Evolutionary conservation across 2,888 invertebrate species (phyloP), one percentile per base, ranked within the genome.

Genomic region (Callyntrura guangdongensis): DNA sequence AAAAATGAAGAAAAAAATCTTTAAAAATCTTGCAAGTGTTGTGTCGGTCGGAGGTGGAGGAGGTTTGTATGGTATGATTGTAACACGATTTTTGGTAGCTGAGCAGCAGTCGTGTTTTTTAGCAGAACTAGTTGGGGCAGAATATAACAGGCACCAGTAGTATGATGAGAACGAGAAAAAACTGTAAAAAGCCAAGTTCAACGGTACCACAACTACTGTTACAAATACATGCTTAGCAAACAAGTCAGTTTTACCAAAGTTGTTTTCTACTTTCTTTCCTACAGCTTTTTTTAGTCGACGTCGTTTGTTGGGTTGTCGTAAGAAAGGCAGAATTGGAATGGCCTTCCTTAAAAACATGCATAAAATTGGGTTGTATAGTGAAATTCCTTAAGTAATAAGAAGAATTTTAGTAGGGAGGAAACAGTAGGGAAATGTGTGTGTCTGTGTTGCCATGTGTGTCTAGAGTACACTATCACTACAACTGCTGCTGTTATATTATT

Each of bases 131-230:
- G 83, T 77, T 89, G 49, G 82, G 86, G 27, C 69, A 81, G n/a
- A 45, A 81, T 81, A 36, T 53, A 22, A 49, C 47, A 61, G 12
- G 45, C 9, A 36, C 36, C 36, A 36, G 6, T 36, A 36, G 36
- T 6, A 36, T 36, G 3, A 36, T 36, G 36, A 4, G 72, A 47
- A 72, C 0, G 14, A 14, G 74, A 17, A 67, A 82, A 61, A 83
- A 74, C 47, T 83, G 88, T 82, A 88, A 88, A 89, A 89, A 72
- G 74, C 89, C 86, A 90, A 90, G 81, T 90, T 90, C 82, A 90
- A 90, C 81, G 59, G 61, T 86, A 89, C 47, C 22, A 22, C 53
- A 12, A 77, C n/a, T 53, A 25, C 25, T 49, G 17, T 20, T 74
- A 45, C 25, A 22, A 53, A 22, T 22, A n/a, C 61, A 59, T 61